Percentiles rank a stretch among this genome's conserved stretches.
These are phyloP conservation scores for Forficula auricularia DNA, from an alignment of 1,140 invertebrate species.

Conservation along the genomic window DNA sequence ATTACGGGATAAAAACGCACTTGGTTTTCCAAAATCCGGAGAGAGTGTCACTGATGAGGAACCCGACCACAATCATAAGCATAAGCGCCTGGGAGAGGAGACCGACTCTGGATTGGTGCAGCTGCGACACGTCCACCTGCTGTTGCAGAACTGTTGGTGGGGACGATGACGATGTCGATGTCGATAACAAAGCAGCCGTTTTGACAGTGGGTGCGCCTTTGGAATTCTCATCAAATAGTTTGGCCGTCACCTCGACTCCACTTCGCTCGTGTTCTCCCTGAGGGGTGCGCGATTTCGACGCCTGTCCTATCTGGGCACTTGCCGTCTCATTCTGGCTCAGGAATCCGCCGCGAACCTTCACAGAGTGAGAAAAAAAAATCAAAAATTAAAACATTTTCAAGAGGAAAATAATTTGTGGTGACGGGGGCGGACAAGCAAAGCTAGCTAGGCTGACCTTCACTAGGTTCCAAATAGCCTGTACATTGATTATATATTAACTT, in stretches of 20 bases:
- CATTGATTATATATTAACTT: too few relatives aligned
- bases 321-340: not conserved
- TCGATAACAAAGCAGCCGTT: slow-evolving; percentile 24
- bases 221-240: not conserved
- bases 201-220: not conserved
- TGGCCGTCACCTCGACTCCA: slow-evolving; percentile 20
- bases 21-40: slow-evolving; percentile 84
- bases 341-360: slow-evolving; percentile 11
- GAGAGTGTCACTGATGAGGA: slow-evolving; percentile 75
- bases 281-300: not conserved
- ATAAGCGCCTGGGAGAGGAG: slow-evolving; percentile 71
- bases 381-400: not conserved
- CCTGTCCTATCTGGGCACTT: not conserved
- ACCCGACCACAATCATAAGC: slow-evolving; percentile 68
- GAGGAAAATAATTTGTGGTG: too few relatives aligned
- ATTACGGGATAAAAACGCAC: slow-evolving; percentile 40
- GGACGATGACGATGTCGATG: too few relatives aligned
- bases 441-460: too few relatives aligned
- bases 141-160: too few relatives aligned
- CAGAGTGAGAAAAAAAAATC: too few relatives aligned
- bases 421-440: too few relatives aligned
- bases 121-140: slow-evolving; percentile 41
- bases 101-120: slow-evolving; percentile 76
- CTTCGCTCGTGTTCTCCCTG: too few relatives aligned
- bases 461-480: too few relatives aligned